phyloP scores from a whole-genome alignment of 1,140 invertebrate genomes.

The Drosophila nikananu region DNA sequence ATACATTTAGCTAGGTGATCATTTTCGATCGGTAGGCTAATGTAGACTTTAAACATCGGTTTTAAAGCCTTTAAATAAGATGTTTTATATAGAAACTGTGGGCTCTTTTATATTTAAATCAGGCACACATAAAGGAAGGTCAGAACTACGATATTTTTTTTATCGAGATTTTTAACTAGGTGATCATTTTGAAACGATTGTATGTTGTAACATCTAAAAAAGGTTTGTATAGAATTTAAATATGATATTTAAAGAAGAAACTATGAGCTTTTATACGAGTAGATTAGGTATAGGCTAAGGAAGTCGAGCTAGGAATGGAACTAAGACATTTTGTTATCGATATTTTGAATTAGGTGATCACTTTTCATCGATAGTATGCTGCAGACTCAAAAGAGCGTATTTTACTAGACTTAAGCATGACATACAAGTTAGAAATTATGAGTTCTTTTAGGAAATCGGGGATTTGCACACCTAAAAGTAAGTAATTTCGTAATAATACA shows the following conservation, averaged over 20 bases:
- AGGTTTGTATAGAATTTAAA: background rate
- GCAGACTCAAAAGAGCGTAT: background rate
- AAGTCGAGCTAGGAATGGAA: background rate
- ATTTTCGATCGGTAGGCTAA: background rate
- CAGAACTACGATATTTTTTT: too few relatives aligned
- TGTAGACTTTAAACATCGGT: fast-evolving
- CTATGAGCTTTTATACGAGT: background rate
- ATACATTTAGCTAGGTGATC: background rate
- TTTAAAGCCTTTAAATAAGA: background rate
- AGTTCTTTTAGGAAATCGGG: too few relatives aligned
- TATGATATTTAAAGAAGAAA: background rate
- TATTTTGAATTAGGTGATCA: background rate
- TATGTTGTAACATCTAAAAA: too few relatives aligned
- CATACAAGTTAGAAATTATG: background rate
- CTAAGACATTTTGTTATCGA: background rate
- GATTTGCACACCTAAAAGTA: background rate
- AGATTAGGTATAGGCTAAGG: background rate
- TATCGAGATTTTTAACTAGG: background rate
- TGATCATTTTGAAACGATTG: background rate
- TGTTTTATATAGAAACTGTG: background rate
- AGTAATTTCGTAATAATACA: background rate
- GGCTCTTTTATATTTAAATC: background rate
- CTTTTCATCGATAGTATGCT: background rate
- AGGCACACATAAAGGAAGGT: too few relatives aligned
- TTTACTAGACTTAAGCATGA: background rate